phyloP scores from a whole-genome alignment of 2,113 vertebrate species.

The Monopterus albus region DNA sequence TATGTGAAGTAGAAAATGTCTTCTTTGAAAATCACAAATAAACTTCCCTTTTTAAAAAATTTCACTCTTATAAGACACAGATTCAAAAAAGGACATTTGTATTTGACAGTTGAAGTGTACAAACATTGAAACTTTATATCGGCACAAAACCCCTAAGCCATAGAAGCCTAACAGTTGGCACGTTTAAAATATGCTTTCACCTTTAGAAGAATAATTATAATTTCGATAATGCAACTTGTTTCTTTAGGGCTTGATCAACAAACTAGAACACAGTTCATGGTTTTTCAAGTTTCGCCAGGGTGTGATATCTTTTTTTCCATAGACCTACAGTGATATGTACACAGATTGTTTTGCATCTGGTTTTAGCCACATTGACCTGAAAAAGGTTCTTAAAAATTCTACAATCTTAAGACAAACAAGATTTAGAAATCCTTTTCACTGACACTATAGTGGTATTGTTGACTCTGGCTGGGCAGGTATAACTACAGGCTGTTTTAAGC shows the following conservation, averaged over 20 bases:
- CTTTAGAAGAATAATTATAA: slow-evolving; percentile 44
- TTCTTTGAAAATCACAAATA: slow-evolving; percentile 79
- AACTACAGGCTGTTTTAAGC: slow-evolving; percentile 50
- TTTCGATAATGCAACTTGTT: slow-evolving; percentile 39
- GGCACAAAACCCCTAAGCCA: slow-evolving; percentile 49
- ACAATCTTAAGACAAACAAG: slow-evolving; percentile 62
- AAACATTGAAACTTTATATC: slow-evolving; percentile 63
- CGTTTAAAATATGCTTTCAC: slow-evolving; percentile 47
- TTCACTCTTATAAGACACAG: slow-evolving; percentile 18
- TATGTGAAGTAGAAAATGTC: slow-evolving; percentile 75
- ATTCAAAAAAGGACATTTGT: slow-evolving; percentile 61
- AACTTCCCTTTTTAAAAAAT: slow-evolving; percentile 59
- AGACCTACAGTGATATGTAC: slow-evolving; percentile 63
- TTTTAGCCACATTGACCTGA: slow-evolving; percentile 64
- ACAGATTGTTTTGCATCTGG: slow-evolving; percentile 55
- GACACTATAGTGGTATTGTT: slow-evolving; percentile 53
- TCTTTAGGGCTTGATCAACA: slow-evolving; percentile 50
- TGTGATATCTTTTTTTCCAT: slow-evolving; percentile 60
- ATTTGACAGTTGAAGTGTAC: slow-evolving; percentile 65
- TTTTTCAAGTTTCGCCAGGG: slow-evolving; percentile 79
- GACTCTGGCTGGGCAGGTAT: slow-evolving; percentile 41
- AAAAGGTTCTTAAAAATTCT: slow-evolving; percentile 45
- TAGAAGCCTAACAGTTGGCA: slow-evolving; percentile 36
- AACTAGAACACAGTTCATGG: slow-evolving; percentile 51
- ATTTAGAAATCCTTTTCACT: slow-evolving; percentile 78